A percentile compares a stretch with the other conserved stretches of the same genome.
phyloP scores from a whole-genome alignment of 2,113 vertebrate species.

The Hippocampus guttulatus region DNA sequence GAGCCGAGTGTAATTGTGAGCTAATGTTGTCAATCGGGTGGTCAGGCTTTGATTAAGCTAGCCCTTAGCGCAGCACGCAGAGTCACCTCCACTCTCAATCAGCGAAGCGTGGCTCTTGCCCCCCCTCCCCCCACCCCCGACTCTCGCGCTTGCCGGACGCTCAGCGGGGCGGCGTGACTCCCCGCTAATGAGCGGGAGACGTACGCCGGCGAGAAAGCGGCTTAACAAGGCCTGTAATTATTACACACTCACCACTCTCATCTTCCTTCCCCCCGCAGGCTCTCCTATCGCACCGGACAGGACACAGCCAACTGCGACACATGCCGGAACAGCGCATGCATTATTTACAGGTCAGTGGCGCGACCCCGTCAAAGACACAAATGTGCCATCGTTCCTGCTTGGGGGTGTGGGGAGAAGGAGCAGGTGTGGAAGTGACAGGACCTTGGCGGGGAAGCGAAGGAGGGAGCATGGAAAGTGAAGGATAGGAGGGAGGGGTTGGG shows the following conservation, averaged over 20 bases:
- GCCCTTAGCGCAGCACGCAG: background rate
- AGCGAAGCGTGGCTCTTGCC: slow-evolving; percentile 31
- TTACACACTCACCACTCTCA: slow-evolving; percentile 67
- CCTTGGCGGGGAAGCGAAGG: background rate
- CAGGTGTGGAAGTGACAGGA: slow-evolving; percentile 3
- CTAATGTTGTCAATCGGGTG: background rate
- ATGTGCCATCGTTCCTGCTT: slow-evolving; percentile 36
- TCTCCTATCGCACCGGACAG: slow-evolving; percentile 97
- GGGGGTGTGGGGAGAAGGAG: background rate
- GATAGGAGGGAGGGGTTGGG: too few relatives aligned
- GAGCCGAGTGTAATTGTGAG: background rate
- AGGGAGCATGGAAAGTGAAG: slow-evolving; percentile 22
- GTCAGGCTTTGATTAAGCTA: slow-evolving; percentile 2
- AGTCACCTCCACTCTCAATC: slow-evolving; percentile 30
- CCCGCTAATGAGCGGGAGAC: slow-evolving; percentile 35
- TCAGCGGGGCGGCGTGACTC: slow-evolving; percentile 31
- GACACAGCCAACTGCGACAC: slow-evolving; percentile 99
- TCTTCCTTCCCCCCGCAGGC: slow-evolving; percentile 74
- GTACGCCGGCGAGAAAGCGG: background rate
- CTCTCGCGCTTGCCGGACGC: slow-evolving; percentile 28
- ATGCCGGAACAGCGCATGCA: slow-evolving; percentile 98
- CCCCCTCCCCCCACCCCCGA: slow-evolving; percentile 5
- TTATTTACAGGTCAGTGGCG: slow-evolving; percentile 92
- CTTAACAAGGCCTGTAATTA: slow-evolving; percentile 63
- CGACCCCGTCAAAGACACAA: slow-evolving; percentile 47